Base-by-base conservation (phyloP, 2,113 vertebrate species). In the Ginglymostoma cirratum region DNA sequence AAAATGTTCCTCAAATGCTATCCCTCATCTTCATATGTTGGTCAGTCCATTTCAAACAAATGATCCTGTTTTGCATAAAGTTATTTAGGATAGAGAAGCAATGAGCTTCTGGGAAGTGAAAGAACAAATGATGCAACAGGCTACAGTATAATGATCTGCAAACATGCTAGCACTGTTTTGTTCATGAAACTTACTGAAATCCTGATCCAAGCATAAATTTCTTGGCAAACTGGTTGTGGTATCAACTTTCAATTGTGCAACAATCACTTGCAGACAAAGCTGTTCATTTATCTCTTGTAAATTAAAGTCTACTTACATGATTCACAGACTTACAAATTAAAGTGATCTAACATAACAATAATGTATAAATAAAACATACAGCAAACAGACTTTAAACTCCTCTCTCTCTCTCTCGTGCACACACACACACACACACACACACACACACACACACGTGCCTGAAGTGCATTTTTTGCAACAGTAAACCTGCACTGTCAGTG, bases 241-340 rank as follows among this genome's bases (percentile, higher is more conserved):
- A 95, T 95, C 69, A 95, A 95, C 38, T 72, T 72, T 72, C 38
- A 52, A 72, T 72, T 95, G 67, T 95, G 94, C 70, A 95, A 76
- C 69, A 34, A 95, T 52, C 94, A 2, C 67, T 19, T 27, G 27
- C 24, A 61, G 87, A 90, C 52, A 90, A 52, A 72, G 69, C 24
- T 52, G 45, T 48, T 72, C 42, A 72, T 15, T 48, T 95, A 72
- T 95, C 66, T 30, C 15, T 14, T 4, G 45, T 45, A 95, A 30
- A 30, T 93, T 93, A 93, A 67, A 23, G 19, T 65, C 66, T 72
- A 27, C 45, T 72, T 48, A 72, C 23, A 27, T 30, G 38, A 38
- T 8, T 34, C 69, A 52, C 4, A 76, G 23, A 38, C 38, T 72
- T 38, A 69, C 23, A 95, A 95, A 15, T 30, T 72, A 93, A 92